Evolutionary conservation across 2,113 vertebrate genomes (phyloP).

Genomic region (Bambusicola thoracicus): DNA sequence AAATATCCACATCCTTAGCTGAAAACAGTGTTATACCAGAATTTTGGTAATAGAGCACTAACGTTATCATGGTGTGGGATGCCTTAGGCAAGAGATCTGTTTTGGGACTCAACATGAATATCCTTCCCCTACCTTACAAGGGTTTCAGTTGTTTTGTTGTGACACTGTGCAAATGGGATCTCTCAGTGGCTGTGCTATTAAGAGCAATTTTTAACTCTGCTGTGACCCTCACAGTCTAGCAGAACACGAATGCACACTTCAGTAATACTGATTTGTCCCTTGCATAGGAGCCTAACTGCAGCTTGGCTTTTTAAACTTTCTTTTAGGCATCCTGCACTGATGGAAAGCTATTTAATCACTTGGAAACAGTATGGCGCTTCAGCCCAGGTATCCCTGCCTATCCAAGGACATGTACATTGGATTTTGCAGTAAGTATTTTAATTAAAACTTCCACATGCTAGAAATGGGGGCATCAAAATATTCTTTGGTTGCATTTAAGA

Average conservation of each 20-base stretch:
- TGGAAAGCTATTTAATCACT: constrained; percentile 92
- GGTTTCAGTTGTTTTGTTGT: neutral
- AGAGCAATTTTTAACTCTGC: neutral
- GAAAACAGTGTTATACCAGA: neutral
- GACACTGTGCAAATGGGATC: neutral
- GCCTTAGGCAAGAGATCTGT: neutral
- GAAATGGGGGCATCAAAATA: neutral
- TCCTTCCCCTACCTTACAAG: neutral
- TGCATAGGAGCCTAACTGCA: neutral
- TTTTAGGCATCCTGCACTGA: constrained; percentile 92
- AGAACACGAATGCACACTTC: neutral
- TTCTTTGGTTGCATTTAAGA: neutral
- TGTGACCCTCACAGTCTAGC: neutral
- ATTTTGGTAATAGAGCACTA: neutral
- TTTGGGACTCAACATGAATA: neutral
- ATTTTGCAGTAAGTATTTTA: constrained; percentile 89
- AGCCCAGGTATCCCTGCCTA: constrained; percentile 94
- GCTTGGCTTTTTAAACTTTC: constrained; percentile 8
- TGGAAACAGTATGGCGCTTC: constrained; percentile 95
- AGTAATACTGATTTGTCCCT: neutral
- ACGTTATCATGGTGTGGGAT: neutral
- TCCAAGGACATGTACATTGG: constrained; percentile 92
- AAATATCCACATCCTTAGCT: neutral
- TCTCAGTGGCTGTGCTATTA: neutral
- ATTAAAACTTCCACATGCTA: neutral